Percentiles rank a stretch among this genome's conserved stretches.
phyloP scores from a whole-genome alignment of 1,140 invertebrate species.

The Drosophila guanche region DNA sequence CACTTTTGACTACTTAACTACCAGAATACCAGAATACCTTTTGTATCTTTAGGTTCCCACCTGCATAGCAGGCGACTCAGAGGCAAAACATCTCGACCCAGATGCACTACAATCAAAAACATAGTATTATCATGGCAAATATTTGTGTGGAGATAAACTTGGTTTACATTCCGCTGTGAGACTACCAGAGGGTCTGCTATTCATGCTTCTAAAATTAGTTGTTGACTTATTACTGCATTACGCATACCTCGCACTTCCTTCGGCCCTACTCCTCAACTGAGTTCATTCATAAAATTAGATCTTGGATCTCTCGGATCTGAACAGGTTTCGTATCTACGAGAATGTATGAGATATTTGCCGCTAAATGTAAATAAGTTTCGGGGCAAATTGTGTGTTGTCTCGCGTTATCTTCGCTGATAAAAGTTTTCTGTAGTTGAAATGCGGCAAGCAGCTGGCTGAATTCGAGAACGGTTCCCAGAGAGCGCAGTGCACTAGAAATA shows the following conservation, averaged over 20 bases:
- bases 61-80: slow-evolving; percentile 13
- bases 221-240: slow-evolving; percentile 80
- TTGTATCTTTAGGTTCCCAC: slow-evolving; percentile 26
- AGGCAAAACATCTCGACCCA: slow-evolving; percentile 50
- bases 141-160: slow-evolving; percentile 63
- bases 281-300: slow-evolving; percentile 77
- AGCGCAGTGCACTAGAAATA: slow-evolving; percentile 22
- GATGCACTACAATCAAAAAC: slow-evolving; percentile 49
- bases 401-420: slow-evolving; percentile 58
- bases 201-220: slow-evolving; percentile 39
- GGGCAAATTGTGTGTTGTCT: slow-evolving; percentile 53
- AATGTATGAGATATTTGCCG: slow-evolving; percentile 50
- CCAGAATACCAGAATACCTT: neutral
- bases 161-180: slow-evolving; percentile 32
- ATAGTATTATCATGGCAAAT: slow-evolving; percentile 54
- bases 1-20: slow-evolving; percentile 28
- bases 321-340: slow-evolving; percentile 16
- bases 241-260: slow-evolving; percentile 78
- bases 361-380: slow-evolving; percentile 67
- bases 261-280: slow-evolving; percentile 19
- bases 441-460: slow-evolving; percentile 20
- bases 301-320: slow-evolving; percentile 37
- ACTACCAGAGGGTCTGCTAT: slow-evolving; percentile 18
- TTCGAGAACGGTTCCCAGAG: slow-evolving; percentile 59
- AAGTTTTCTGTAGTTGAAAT: slow-evolving; percentile 26